Conservation (phyloP, 2,113 vertebrate genomes). For the Semicossyphus pulcher region DNA sequence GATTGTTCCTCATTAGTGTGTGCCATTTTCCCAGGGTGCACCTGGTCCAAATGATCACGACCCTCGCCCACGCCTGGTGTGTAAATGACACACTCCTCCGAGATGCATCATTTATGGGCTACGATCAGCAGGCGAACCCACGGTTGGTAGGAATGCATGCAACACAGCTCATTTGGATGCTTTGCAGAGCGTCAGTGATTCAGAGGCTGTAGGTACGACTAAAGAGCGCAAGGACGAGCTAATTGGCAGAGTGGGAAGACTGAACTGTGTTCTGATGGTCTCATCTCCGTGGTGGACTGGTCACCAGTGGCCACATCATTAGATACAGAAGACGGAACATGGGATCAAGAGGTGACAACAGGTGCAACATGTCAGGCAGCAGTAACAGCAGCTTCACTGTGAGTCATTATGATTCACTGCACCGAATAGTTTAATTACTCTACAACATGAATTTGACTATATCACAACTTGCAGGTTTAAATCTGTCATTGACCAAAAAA, state of each 20-base stretch:
- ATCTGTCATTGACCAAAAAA: background rate
- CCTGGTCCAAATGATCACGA: slow-evolving; percentile 69
- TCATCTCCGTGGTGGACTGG: slow-evolving; percentile 35
- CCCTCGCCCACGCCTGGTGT: slow-evolving; percentile 61
- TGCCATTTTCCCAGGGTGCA: slow-evolving; percentile 66
- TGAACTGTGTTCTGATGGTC: slow-evolving; percentile 7
- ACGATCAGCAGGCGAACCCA: slow-evolving; percentile 42
- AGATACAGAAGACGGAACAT: slow-evolving; percentile 46
- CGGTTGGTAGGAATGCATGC: background rate
- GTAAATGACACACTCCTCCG: slow-evolving; percentile 58
- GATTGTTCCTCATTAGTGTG: slow-evolving; percentile 75
- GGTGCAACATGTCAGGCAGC: slow-evolving; percentile 40
- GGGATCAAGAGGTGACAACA: slow-evolving; percentile 27
- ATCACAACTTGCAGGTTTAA: background rate
- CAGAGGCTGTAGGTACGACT: slow-evolving; percentile 7
- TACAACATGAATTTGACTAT: background rate
- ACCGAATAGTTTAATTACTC: background rate
- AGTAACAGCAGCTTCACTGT: slow-evolving; percentile 34
- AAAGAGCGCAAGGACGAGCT: slow-evolving; percentile 1
- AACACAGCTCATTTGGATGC: slow-evolving; percentile 45
- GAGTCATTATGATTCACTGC: slow-evolving; percentile 24
- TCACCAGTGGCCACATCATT: slow-evolving; percentile 67
- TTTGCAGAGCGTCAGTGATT: background rate
- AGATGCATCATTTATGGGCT: slow-evolving; percentile 58
- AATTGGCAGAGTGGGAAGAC: slow-evolving; percentile 46